These are phyloP conservation scores for Neria commutata DNA, from an alignment of 2,888 invertebrate genomes.

Conservation along the genomic window DNA sequence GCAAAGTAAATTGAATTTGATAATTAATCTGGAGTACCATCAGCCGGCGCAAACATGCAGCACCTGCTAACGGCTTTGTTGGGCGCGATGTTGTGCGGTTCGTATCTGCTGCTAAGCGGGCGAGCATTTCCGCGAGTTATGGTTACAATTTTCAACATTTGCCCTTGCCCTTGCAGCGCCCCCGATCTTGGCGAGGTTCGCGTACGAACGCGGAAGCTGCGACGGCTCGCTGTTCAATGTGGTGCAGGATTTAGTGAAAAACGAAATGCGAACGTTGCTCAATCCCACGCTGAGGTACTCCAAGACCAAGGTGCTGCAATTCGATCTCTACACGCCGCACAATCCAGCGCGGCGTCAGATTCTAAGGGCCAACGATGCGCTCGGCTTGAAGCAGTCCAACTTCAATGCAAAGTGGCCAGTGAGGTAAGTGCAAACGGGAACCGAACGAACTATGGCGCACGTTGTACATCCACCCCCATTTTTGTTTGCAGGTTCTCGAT, in stretches of 20 bases:
- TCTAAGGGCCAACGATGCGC: slow-evolving; percentile 40
- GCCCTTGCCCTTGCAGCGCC: neutral
- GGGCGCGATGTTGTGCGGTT: slow-evolving; percentile 11
- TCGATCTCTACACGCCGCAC: slow-evolving; percentile 49
- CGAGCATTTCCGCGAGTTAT: slow-evolving; percentile 1
- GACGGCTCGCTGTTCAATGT: slow-evolving; percentile 43
- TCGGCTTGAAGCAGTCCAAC: slow-evolving; percentile 38
- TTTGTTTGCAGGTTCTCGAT: slow-evolving; percentile 40
- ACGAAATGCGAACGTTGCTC: slow-evolving; percentile 37
- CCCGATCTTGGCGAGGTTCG: slow-evolving; percentile 22
- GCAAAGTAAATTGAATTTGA: neutral
- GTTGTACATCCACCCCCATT: neutral
- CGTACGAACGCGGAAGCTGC: slow-evolving; percentile 48
- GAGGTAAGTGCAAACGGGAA: slow-evolving; percentile 39
- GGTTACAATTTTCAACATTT: neutral
- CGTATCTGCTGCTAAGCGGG: neutral
- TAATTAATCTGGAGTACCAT: too few relatives aligned
- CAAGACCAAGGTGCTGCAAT: slow-evolving; percentile 38
- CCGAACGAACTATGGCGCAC: neutral
- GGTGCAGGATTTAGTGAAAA: slow-evolving; percentile 39
- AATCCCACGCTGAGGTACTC: slow-evolving; percentile 26
- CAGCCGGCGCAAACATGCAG: too few relatives aligned
- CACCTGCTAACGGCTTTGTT: slow-evolving; percentile 3
- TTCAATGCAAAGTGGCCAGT: slow-evolving; percentile 55
- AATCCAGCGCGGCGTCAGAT: slow-evolving; percentile 44